A percentile compares a stretch with the other conserved stretches of the same genome.
phyloP scores from a whole-genome alignment of 2,113 vertebrate genomes.

The Chloropsis cyanopogon region DNA sequence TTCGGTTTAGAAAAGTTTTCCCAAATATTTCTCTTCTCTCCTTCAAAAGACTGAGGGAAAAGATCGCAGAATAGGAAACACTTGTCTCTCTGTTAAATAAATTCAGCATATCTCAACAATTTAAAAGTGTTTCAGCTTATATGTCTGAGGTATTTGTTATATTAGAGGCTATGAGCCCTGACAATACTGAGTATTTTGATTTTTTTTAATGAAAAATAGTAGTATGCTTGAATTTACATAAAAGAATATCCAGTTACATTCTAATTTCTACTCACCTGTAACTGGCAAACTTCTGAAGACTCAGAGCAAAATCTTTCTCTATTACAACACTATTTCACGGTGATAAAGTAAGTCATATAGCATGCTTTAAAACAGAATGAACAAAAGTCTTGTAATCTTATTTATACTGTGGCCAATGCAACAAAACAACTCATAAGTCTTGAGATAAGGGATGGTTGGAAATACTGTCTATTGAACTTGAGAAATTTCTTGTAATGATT shows the following conservation, averaged over 20 bases:
- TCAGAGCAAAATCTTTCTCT: background rate
- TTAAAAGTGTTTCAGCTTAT: background rate
- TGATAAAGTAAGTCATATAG: background rate
- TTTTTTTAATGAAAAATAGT: background rate
- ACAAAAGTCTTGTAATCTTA: background rate
- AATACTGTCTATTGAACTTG: background rate
- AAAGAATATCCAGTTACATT: background rate
- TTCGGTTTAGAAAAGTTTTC: background rate
- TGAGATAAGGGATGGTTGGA: background rate
- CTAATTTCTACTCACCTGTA: background rate
- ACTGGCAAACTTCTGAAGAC: background rate
- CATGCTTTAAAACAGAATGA: background rate
- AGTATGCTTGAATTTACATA: background rate
- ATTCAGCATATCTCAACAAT: background rate
- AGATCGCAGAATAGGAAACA: background rate
- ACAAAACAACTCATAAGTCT: background rate
- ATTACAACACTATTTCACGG: background rate
- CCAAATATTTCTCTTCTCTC: background rate
- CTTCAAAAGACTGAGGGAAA: background rate
- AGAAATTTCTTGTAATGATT: background rate
- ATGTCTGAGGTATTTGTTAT: background rate
- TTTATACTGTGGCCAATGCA: background rate
- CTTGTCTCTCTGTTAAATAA: background rate
- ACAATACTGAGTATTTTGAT: background rate
- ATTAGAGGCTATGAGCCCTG: background rate